Conservation (phyloP, 2,113 vertebrate species). For the Melospiza georgiana region DNA sequence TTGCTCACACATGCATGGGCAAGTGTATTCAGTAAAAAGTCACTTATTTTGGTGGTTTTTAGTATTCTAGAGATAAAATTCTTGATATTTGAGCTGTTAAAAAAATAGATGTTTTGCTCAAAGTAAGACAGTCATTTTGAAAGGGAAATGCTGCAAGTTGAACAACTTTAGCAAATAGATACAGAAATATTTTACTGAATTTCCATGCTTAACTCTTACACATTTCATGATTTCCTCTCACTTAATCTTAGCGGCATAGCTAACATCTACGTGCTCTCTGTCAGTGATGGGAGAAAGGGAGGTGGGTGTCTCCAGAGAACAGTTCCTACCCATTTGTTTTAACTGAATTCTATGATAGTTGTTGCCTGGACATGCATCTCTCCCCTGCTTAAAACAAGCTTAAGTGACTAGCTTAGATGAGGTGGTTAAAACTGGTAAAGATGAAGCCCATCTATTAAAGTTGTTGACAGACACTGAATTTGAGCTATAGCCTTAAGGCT, state of each 20-base stretch:
- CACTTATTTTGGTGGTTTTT: neutral
- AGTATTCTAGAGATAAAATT: neutral
- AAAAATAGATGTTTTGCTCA: neutral
- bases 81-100: neutral
- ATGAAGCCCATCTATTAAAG: neutral
- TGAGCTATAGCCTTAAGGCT: neutral
- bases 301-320: neutral
- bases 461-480: neutral
- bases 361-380: neutral
- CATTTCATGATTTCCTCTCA: neutral
- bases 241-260: neutral
- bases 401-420: neutral
- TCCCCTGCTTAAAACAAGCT: neutral
- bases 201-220: neutral
- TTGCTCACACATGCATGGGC: neutral
- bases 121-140: neutral
- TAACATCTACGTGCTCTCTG: neutral
- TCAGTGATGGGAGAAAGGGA: neutral
- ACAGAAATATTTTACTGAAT: neutral
- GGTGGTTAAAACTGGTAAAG: neutral
- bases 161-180: neutral
- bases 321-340: neutral
- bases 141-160: neutral
- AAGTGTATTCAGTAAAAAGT: neutral
- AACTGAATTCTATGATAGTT: neutral